These are phyloP conservation scores for Plecturocebus donacophilus DNA, from an alignment of 2,113 vertebrate species.

Conservation along the genomic window DNA sequence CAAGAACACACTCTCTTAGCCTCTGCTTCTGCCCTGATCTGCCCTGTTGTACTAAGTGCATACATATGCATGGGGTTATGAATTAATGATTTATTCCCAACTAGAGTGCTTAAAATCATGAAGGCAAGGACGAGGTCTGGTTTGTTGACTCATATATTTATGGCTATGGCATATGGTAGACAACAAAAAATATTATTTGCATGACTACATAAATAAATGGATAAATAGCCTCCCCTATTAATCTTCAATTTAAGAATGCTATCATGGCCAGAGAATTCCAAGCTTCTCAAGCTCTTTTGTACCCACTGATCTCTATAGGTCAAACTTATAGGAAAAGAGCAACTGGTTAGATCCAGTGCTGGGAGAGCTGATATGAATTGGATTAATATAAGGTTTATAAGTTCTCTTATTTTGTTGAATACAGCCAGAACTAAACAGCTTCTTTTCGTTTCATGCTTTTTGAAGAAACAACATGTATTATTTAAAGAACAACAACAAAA, in stretches of 20 bases:
- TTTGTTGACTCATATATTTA: background rate
- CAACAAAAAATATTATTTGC: background rate
- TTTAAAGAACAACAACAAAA: slow-evolving; percentile 71
- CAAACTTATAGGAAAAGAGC: background rate
- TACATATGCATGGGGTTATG: background rate
- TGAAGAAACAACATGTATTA: slow-evolving; percentile 63
- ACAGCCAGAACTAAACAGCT: background rate
- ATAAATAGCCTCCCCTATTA: background rate
- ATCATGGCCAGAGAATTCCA: background rate
- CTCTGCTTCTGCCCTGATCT: background rate
- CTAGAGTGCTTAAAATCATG: background rate
- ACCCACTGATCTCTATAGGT: background rate
- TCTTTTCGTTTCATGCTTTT: slow-evolving; percentile 32
- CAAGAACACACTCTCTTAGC: background rate
- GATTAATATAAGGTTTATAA: background rate
- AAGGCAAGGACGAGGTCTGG: background rate
- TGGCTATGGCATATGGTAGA: background rate
- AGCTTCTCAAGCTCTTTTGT: background rate
- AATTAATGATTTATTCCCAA: background rate
- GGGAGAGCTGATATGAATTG: background rate
- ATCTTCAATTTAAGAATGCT: background rate
- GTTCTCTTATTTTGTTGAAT: slow-evolving; percentile 17
- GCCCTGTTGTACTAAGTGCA: background rate
- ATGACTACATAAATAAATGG: background rate
- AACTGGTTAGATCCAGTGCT: slow-evolving; percentile 11